Evolutionary conservation across 2,113 vertebrate genomes (phyloP).

Genomic region (Lutjanus erythropterus): DNA sequence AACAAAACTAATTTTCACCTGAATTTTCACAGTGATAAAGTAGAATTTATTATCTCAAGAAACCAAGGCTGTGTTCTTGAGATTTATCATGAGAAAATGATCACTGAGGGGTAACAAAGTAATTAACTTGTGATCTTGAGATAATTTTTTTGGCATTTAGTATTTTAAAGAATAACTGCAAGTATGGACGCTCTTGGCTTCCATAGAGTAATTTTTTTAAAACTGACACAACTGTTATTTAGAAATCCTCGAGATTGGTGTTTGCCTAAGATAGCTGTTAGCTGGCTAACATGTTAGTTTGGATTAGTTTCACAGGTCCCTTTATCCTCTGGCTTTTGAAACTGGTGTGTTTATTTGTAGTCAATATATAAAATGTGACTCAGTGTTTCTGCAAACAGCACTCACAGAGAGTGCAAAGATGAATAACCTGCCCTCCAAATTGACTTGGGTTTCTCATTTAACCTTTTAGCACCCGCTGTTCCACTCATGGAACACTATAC

Average conservation of each 20-base stretch:
- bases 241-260: not conserved
- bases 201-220: no score
- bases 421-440: not conserved
- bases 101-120: no score
- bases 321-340: not conserved
- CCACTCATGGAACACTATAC: not conserved
- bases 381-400: not conserved
- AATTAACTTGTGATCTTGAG: no score
- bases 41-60: no score
- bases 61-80: no score
- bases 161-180: no score
- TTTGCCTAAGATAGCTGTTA: not conserved
- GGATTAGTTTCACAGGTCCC: not conserved
- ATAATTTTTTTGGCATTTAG: no score
- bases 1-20: no score
- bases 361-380: not conserved
- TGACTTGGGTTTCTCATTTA: not conserved
- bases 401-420: not conserved
- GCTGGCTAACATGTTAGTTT: not conserved
- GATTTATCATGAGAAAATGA: no score
- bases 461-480: not conserved
- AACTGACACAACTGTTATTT: not conserved
- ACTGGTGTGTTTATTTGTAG: not conserved
- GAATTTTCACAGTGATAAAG: no score
- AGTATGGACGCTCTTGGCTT: no score